Base-by-base conservation (phyloP, 92 coral and sea anemone genomes). In the Isaurus tuberculatus region DNA sequence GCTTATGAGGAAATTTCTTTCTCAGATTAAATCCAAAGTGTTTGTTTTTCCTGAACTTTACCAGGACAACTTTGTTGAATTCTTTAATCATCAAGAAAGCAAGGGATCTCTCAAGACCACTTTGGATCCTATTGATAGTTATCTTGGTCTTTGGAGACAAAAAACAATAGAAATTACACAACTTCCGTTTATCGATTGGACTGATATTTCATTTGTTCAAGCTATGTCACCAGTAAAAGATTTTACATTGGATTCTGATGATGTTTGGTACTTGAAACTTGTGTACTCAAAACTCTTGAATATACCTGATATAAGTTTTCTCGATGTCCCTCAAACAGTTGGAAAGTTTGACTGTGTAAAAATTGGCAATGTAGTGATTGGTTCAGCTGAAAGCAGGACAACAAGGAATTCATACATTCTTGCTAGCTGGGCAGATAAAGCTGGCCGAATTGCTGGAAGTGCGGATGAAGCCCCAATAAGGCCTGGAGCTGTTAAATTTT, bases 291-390 rank as follows among this genome's bases (percentile, higher is more conserved):
- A 85, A 29, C 85, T 86, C 15, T 10, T 89, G 10, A 80, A 84
- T 55, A 46, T 89, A 31, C 48, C 71, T 25, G 70, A 69, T 20
- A 19, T 64, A 32, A 6, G 25, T 36, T 4, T 22, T 0, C 70
- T 89, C 48, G 87, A 81, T 70, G 81, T 89, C 72, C 92, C 89
- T 5, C 70, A 48, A 26, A 89, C 89, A 73, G 78, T 89, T 79
- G 34, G 80, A 5, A 72, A 82, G 51, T 89, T 79, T 49, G 49
- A 78, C 29, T 44, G 80, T 48, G 43, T 86, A 17, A 81, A 75
- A 75, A 36, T 73, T 19, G 87, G 89, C 17, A 48, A 71, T 25
- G 82, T 75, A n/a, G 19, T 85, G 2, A 63, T 80, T 81, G 92
- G 92, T 14, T 81, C 89, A 25, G 19, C 26, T 44, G 16, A 61